Evolutionary conservation across 2,888 invertebrate genomes (phyloP).

Genomic region (Chloroclystis v-ata): DNA sequence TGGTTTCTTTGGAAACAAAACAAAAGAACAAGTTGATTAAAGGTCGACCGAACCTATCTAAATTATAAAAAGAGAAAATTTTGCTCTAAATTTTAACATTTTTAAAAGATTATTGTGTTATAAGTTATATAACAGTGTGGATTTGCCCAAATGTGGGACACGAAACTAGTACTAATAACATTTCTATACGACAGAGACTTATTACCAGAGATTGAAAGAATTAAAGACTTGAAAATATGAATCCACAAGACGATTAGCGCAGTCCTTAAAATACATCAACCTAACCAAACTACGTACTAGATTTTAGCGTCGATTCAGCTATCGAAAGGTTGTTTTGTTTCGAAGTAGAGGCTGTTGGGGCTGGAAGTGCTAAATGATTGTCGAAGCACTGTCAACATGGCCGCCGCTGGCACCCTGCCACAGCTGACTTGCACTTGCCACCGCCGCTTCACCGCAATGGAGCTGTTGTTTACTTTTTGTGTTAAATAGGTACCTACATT

Average conservation of each 20-base stretch:
- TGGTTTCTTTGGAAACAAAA: background rate
- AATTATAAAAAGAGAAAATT: no score
- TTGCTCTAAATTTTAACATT: no score
- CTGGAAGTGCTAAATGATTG: slow-evolving; percentile 11
- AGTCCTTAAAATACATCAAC: no score
- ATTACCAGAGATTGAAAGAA: no score
- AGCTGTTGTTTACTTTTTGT: slow-evolving; percentile 8
- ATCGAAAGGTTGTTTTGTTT: background rate
- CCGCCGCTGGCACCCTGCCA: slow-evolving; percentile 55
- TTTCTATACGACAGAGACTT: no score
- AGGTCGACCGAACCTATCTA: background rate
- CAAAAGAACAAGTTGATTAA: background rate
- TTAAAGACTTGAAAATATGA: no score
- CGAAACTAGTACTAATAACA: no score
- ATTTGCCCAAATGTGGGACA: no score
- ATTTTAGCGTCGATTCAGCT: background rate
- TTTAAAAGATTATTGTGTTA: no score
- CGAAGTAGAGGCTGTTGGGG: background rate
- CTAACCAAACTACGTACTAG: no score
- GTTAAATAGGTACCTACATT: slow-evolving; percentile 1
- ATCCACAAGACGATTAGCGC: no score
- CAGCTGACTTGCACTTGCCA: slow-evolving; percentile 38
- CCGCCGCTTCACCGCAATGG: slow-evolving; percentile 34
- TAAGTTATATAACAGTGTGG: no score
- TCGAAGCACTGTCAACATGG: slow-evolving; percentile 27